Evolutionary conservation across 2,888 invertebrate genomes (phyloP).

Genomic region (Sesamia inferens): DNA sequence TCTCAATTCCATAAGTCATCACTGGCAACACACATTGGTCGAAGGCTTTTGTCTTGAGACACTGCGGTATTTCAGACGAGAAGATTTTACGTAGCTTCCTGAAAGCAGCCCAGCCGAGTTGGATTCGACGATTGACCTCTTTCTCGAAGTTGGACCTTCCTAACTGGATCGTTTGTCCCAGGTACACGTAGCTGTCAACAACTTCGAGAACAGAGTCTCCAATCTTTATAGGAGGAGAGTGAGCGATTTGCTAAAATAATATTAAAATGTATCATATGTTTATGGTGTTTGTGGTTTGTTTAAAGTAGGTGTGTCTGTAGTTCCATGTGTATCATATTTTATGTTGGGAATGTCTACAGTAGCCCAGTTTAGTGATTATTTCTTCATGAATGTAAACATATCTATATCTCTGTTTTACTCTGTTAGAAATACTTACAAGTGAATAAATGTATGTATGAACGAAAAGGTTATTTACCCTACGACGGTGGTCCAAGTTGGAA

Average conservation of each 20-base stretch:
- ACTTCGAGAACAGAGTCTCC: no score
- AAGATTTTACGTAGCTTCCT: no score
- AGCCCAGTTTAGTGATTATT: constrained; percentile 2
- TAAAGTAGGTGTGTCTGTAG: neutral
- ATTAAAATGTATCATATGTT: constrained; percentile 22
- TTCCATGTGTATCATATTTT: constrained; percentile 5
- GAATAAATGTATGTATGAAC: neutral
- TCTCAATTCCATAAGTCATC: no score
- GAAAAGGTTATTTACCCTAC: neutral
- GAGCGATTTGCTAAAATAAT: constrained; percentile 23
- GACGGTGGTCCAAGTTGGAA: neutral
- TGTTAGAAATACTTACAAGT: neutral
- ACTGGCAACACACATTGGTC: no score
- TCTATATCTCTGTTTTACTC: neutral
- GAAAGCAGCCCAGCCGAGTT: no score
- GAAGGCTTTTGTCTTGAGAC: no score
- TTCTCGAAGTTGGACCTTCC: no score
- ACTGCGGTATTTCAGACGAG: no score
- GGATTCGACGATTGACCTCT: no score
- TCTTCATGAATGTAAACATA: neutral
- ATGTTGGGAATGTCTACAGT: constrained; percentile 11
- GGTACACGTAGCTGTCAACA: no score
- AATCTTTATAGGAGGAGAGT: no score
- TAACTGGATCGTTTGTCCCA: no score
- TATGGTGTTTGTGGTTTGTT: constrained; percentile 17